These are phyloP conservation scores for Peromyscus melanophrys DNA, from an alignment of 2,797 vertebrate species.

Conservation along the genomic window DNA sequence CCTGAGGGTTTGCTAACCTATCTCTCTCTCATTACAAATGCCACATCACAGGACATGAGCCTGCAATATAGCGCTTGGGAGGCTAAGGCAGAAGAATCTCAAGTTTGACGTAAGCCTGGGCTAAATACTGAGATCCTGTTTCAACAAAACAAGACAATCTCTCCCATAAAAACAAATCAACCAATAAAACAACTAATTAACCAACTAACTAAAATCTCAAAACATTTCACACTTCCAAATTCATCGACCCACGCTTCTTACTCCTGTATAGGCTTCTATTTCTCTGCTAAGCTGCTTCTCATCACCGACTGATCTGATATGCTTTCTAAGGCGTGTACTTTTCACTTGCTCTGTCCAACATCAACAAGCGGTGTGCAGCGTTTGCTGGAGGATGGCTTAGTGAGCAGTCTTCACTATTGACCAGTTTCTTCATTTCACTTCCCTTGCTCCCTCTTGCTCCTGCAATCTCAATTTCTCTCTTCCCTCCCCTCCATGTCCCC, in stretches of 20 bases:
- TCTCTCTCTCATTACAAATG: not conserved
- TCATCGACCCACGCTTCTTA: not conserved
- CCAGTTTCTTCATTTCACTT: not conserved
- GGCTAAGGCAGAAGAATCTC: not conserved
- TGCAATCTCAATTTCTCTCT: not conserved
- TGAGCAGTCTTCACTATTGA: not conserved
- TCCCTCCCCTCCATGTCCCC: not conserved
- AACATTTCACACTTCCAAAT: conserved; percentile 11
- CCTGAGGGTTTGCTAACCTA: not conserved
- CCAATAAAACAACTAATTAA: not conserved
- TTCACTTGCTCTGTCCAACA: not conserved
- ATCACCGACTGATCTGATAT: not conserved
- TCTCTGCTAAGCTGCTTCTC: not conserved
- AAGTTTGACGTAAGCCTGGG: not conserved
- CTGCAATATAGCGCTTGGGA: not conserved
- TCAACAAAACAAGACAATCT: not conserved
- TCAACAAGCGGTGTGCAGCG: not conserved
- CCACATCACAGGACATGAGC: not conserved
- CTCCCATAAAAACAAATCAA: not conserved
- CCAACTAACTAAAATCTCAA: not conserved
- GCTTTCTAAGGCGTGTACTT: not conserved
- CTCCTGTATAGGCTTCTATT: conserved; percentile 9
- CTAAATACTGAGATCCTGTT: not conserved
- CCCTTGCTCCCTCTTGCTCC: not conserved
- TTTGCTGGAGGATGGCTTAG: not conserved